A percentile compares a stretch with the other conserved stretches of the same genome.
These are phyloP conservation scores for Colius striatus DNA, from an alignment of 2,113 vertebrate species.

Conservation along the genomic window DNA sequence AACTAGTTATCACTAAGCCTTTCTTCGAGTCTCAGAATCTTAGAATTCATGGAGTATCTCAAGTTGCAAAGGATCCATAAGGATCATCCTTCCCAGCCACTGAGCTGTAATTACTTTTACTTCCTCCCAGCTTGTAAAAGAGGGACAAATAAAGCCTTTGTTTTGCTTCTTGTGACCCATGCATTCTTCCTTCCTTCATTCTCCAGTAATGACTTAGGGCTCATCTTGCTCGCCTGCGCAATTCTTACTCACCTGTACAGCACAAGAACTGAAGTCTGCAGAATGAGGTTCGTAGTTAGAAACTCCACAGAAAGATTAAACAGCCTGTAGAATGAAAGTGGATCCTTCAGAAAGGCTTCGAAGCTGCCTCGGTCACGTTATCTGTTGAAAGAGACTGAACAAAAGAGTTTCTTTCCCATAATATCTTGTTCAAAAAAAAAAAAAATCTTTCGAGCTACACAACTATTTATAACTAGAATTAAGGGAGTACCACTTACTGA, in stretches of 20 bases:
- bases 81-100: background rate
- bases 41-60: background rate
- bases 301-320: conserved; percentile 13
- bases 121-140: background rate
- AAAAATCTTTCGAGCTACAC: background rate
- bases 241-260: background rate
- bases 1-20: background rate
- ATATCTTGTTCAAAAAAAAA: background rate
- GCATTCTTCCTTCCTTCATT: background rate
- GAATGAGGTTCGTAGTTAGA: background rate
- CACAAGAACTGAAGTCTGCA: background rate
- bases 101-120: background rate
- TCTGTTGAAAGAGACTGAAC: background rate
- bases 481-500: background rate
- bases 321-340: background rate
- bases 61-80: background rate
- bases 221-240: background rate
- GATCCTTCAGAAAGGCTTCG: conserved; percentile 18
- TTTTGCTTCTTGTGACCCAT: background rate
- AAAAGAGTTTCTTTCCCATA: background rate
- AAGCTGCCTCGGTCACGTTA: background rate
- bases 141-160: background rate
- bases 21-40: background rate
- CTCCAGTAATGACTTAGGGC: background rate
- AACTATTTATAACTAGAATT: background rate